Evolutionary conservation across 2,113 vertebrate genomes (phyloP), one percentile per base, ranked within the genome.

Genomic region (Sarotherodon lohbergeri): DNA sequence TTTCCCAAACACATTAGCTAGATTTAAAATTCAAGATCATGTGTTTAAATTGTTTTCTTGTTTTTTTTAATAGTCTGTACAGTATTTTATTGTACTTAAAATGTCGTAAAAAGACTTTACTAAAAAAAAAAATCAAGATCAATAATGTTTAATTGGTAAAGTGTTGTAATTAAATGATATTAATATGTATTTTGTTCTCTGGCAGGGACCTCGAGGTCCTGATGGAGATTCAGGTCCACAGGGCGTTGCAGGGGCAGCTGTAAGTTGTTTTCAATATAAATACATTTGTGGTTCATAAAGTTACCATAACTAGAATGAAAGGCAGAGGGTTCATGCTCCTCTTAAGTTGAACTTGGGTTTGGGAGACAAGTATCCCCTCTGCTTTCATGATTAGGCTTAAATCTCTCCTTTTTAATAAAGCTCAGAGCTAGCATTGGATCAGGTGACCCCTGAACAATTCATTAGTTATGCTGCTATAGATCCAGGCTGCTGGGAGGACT

Each of bases 221-320:
- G 98, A 99, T 95, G 99, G 98, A 87, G 98, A 97, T 7, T 96
- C 97, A 86, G 99, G 99, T 56, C 96, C 97, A 12, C 97, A 95
- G 27, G 99, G 99, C 39, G 96, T 99, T 81, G 95, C 96, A 71
- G 99, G 99, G 68, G 96, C 97, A 80, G 89, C 94, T 90, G 99
- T 99, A 95, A 98, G 98, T 97, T 83, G 9, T 78, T 16, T 11
- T 17, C 10, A 54, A 8, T 66, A 5, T 29, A 61, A 84, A 27
- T 56, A 7, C 27, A 57, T 63, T 85, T 27, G 27, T 32, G 43
- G 9, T 78, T 78, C 71, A 19, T 32, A 50, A 11, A 61, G 73
- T 80, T 83, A 12, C 16, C 46, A 52, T n/a, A 5, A 50, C 43
- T 50, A 78, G 27, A 13, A n/a, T 2, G 9, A 32, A 16, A 50